Base-by-base conservation (phyloP, 1,140 invertebrate genomes). In the Spodoptera frugiperda region DNA sequence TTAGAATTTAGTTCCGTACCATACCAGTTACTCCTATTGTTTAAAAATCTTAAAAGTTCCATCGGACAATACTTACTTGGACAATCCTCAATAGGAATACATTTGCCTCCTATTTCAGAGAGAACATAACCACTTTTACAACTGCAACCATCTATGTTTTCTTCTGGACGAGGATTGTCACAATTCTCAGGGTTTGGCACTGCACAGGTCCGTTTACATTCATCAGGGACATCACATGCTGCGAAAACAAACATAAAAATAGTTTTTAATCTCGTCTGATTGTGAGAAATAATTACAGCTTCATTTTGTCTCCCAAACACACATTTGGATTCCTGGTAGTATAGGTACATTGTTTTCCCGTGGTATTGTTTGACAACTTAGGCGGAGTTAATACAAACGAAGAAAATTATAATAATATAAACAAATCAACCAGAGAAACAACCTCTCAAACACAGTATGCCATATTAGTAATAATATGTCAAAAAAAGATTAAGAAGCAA, bases 31-130 rank as follows among this genome's bases (percentile, higher is more conserved):
- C n/a, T n/a, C n/a, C n/a, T n/a, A n/a, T n/a, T n/a, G 1, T 25
- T 25, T 15, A 17, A 10, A 49, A 19, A 44, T 11, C 17, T 53
- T 11, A 71, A 17, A 10, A 25, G 33, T 39, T 39, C 8, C 33
- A 39, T 10, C 0, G n/a, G n/a, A 39, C 6, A 39, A 54, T 46
- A 77, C 79, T 80, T 80, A 83, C 83, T 65, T 54, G 80, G 83
- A 25, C 83, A 84, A 19, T 82, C 73, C 65, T 82, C 79, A 49
- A 84, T 77, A 57, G 54, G 79, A 10, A 84, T 78, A 51, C 83
- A 85, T 17, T 77, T 46, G 10, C 83, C 83, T 44, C 67, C 72
- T 72, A 48, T 19, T 30, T 81, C 74, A 12, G 83, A 80, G 11
- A 85, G 57, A n/a, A 85, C 54, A 39, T 74, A 82, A 10, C 83